Conservation (phyloP, 2,797 vertebrate species). For the Brachymystax lenok region DNA sequence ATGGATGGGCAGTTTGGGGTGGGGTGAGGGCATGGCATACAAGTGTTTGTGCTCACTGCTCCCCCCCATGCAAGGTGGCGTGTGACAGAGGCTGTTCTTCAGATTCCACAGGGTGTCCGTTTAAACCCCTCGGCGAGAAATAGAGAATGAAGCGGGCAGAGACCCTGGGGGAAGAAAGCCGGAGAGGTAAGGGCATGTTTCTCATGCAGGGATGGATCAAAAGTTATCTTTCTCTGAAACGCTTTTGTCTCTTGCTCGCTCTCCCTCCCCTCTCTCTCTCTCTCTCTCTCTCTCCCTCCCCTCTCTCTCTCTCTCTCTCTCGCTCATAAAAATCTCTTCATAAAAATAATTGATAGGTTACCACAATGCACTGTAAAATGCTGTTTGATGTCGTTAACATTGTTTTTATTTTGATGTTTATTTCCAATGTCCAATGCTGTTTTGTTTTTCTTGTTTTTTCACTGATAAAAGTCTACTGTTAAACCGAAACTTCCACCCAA, state of each 20-base stretch:
- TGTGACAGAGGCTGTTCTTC: constrained; percentile 95
- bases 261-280: neutral
- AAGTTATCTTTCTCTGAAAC: constrained; percentile 28
- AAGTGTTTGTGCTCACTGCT: constrained; percentile 53
- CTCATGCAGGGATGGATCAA: constrained; percentile 72
- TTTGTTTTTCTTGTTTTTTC: constrained; percentile 5
- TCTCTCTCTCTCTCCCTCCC: constrained; percentile 6
- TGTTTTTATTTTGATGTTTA: constrained; percentile 7
- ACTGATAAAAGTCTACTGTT: neutral
- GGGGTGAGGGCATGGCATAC: constrained; percentile 34
- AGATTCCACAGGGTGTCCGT: constrained; percentile 91
- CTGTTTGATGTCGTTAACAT: neutral
- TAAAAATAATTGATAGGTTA: no score
- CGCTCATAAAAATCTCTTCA: no score
- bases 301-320: neutral
- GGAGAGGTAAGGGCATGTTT: constrained; percentile 90
- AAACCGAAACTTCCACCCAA: neutral
- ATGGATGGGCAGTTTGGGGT: constrained; percentile 55
- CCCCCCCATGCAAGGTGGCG: constrained; percentile 83
- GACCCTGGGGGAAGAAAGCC: constrained; percentile 77
- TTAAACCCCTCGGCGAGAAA: constrained; percentile 83
- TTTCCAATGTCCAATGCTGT: constrained; percentile 10
- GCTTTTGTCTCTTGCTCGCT: constrained; percentile 6
- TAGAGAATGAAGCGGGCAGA: constrained; percentile 81
- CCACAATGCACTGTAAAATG: neutral